A percentile compares a stretch with the other conserved stretches of the same genome.
Conservation (phyloP, 2,113 vertebrate genomes). For the Neotragus moschatus region DNA sequence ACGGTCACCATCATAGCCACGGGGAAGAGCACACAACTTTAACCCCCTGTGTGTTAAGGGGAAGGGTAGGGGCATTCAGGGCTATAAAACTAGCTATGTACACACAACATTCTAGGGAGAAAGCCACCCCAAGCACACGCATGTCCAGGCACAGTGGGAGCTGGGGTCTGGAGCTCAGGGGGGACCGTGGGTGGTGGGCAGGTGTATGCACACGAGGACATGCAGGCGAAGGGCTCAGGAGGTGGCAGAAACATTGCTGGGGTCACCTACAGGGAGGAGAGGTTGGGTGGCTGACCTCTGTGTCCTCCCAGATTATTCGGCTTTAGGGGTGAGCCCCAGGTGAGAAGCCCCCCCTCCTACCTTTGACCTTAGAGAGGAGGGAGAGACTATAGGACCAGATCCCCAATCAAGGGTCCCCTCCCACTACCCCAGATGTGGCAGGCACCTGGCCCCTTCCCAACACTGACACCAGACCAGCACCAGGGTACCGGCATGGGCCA, state of each 20-base stretch:
- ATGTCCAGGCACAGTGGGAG: not conserved
- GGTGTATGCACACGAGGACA: not conserved
- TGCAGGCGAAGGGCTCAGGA: not conserved
- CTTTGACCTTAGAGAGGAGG: not conserved
- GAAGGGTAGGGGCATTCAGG: not conserved
- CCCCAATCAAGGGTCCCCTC: not conserved
- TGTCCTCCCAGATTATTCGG: not conserved
- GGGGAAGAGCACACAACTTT: slow-evolving; percentile 27
- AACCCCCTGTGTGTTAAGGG: slow-evolving; percentile 41
- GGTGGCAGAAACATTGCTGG: not conserved
- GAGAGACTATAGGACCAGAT: not conserved
- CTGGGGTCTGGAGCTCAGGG: not conserved
- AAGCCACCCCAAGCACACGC: not conserved
- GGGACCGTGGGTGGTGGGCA: rapidly evolving
- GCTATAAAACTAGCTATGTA: slow-evolving; percentile 62
- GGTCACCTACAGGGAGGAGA: not conserved
- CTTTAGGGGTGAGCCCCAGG: not conserved
- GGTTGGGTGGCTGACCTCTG: not conserved
- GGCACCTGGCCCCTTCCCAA: not conserved
- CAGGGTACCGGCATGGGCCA: not conserved
- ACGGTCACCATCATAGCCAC: slow-evolving; percentile 18
- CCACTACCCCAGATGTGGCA: not conserved
- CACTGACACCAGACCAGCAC: not conserved
- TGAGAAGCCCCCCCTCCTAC: not conserved
- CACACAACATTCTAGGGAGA: slow-evolving; percentile 21